phyloP scores from a whole-genome alignment of 2,797 vertebrate genomes.

The Sebastes minor region DNA sequence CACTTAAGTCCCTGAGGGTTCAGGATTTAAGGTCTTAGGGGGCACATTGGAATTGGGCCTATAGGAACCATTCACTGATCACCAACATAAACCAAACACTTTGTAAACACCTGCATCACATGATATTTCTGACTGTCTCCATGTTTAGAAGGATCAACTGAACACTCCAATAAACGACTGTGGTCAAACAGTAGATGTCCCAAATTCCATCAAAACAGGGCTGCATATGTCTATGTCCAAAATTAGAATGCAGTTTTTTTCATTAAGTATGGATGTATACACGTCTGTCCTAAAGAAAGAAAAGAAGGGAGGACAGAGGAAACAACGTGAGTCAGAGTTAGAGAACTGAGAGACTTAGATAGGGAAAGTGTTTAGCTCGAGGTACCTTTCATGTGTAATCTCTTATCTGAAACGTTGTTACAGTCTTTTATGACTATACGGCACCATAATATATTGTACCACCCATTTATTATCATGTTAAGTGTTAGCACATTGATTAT shows the following conservation, averaged over 20 bases:
- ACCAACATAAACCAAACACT: not conserved
- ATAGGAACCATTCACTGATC: not conserved
- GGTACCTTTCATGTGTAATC: not conserved
- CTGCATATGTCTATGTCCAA: not conserved
- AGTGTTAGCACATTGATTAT: not conserved
- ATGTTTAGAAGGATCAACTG: not conserved
- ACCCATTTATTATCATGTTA: not conserved
- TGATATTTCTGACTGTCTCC: not conserved
- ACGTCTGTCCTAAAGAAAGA: not conserved
- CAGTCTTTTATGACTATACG: conserved; percentile 5
- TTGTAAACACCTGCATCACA: not conserved
- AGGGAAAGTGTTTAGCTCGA: not conserved
- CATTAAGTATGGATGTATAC: not conserved
- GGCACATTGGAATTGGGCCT: not conserved
- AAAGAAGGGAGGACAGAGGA: not conserved
- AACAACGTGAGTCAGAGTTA: not conserved
- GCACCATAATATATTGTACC: not conserved
- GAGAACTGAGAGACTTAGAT: not conserved
- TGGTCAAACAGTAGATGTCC: not conserved
- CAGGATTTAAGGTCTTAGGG: too few species aligned
- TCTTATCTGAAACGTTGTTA: conserved; percentile 10
- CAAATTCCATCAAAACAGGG: not conserved
- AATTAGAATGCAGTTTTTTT: not conserved
- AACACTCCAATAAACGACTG: not conserved
- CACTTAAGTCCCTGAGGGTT: too few species aligned